Percentiles rank a stretch among this genome's conserved stretches.
Conservation (phyloP, 2,888 invertebrate genomes). For the Cerceris ruficornis region DNA sequence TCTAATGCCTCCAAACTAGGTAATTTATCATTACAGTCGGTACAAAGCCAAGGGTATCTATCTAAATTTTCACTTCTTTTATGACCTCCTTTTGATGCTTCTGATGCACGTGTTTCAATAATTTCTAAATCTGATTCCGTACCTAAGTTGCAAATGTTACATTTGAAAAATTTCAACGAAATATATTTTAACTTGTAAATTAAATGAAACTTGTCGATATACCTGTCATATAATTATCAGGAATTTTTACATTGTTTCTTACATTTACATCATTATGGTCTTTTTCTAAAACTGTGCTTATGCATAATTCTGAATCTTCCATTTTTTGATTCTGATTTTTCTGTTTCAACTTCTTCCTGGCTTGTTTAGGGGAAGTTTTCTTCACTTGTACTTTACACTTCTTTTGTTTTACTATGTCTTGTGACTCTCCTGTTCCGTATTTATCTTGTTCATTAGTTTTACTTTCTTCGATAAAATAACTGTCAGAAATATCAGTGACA, state of each 20-base stretch:
- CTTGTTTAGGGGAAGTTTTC: conserved; percentile 58
- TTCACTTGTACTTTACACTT: conserved; percentile 68
- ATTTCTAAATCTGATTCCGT: conserved; percentile 79
- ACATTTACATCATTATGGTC: conserved; percentile 64
- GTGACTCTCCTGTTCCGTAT: conserved; percentile 52
- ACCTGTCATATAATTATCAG: conserved; percentile 80
- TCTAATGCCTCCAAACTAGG: conserved; percentile 83
- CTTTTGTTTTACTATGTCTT: conserved; percentile 61
- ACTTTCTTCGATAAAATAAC: conserved; percentile 63
- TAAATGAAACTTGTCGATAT: conserved; percentile 18
- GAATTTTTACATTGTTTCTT: conserved; percentile 72
- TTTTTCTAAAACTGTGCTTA: conserved; percentile 70
- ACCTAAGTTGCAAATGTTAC: conserved; percentile 60
- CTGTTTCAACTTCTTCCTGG: conserved; percentile 69
- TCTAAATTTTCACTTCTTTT: conserved; percentile 80
- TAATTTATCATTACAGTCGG: conserved; percentile 82
- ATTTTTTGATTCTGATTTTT: conserved; percentile 65
- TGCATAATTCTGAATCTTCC: conserved; percentile 59
- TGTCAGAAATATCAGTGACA: conserved; percentile 41
- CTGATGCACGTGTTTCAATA: conserved; percentile 73
- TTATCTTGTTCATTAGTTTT: conserved; percentile 57
- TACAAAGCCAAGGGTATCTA: conserved; percentile 83
- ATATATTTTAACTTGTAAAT: neutral
- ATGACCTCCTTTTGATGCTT: conserved; percentile 66
- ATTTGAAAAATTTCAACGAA: conserved; percentile 7